phyloP scores from a whole-genome alignment of 2,797 vertebrate species.

The Micropoecilia bifurca region DNA sequence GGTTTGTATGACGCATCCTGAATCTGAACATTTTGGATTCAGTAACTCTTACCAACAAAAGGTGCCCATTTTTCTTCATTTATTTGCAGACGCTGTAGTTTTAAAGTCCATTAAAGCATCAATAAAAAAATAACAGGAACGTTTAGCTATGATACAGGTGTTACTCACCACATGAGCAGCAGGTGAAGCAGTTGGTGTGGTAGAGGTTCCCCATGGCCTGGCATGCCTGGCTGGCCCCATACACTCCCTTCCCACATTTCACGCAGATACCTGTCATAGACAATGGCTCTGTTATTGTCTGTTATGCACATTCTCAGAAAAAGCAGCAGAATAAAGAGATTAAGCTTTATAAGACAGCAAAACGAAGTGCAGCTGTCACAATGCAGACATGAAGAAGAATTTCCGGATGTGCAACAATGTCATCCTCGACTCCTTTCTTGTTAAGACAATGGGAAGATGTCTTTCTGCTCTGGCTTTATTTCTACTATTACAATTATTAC shows the following conservation, averaged over 20 bases:
- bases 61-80: too few species aligned
- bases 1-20: too few species aligned
- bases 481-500: conserved; percentile 15
- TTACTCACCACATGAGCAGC: conserved; percentile 97
- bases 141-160: not conserved
- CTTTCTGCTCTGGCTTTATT: conserved; percentile 5
- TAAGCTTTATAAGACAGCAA: not conserved
- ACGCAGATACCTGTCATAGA: conserved; percentile 92
- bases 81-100: too few species aligned
- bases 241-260: conserved; percentile 97
- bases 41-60: too few species aligned
- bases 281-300: conserved; percentile 32
- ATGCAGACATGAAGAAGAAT: conserved; percentile 5
- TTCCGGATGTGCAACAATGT: not conserved
- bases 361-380: not conserved
- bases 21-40: too few species aligned
- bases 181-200: conserved; percentile 98
- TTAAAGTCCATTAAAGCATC: not conserved
- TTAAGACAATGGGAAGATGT: conserved; percentile 3
- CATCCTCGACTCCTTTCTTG: not conserved
- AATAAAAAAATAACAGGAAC: not conserved
- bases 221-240: conserved; percentile 97
- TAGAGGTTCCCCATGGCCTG: conserved; percentile 99
- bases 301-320: not conserved
- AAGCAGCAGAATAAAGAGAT: conserved; percentile 9